Percentiles rank a stretch among this genome's conserved stretches.
These are phyloP conservation scores for Apamea crenata DNA, from an alignment of 2,888 invertebrate species.

Conservation along the genomic window DNA sequence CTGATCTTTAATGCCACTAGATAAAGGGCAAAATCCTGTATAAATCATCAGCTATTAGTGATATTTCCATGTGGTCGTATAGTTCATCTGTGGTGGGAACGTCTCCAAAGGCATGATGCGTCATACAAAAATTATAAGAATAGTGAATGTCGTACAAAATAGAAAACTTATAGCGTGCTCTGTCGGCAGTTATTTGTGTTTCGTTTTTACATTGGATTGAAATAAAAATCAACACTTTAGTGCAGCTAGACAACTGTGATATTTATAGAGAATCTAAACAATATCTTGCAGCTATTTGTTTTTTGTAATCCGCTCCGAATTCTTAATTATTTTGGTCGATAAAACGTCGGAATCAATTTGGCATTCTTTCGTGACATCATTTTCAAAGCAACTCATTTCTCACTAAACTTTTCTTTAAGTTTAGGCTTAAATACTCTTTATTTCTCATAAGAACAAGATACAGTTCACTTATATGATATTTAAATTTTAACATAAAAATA, in stretches of 20 bases:
- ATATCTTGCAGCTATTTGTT: constrained; percentile 24
- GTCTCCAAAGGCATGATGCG: constrained; percentile 57
- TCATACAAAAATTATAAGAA: constrained; percentile 66
- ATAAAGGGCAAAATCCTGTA: constrained; percentile 68
- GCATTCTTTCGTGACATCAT: constrained; percentile 28
- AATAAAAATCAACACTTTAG: constrained; percentile 51
- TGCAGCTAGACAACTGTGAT: constrained; percentile 43
- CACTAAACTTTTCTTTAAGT: background rate
- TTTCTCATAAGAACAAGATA: no score
- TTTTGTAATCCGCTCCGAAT: constrained; percentile 1
- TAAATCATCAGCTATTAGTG: constrained; percentile 66
- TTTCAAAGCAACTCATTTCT: constrained; percentile 26
- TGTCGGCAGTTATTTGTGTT: constrained; percentile 27
- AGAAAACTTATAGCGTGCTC: constrained; percentile 41
- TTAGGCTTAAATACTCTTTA: no score
- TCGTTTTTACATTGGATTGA: constrained; percentile 38
- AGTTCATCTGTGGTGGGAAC: constrained; percentile 63
- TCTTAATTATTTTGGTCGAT: constrained; percentile 19
- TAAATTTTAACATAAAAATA: no score
- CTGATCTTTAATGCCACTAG: constrained; percentile 66
- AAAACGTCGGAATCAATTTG: constrained; percentile 27
- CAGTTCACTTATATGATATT: no score
- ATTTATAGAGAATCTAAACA: constrained; percentile 33
- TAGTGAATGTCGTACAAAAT: constrained; percentile 58
- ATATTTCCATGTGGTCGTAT: constrained; percentile 69